Evolutionary conservation across 2,113 vertebrate genomes (phyloP).

Genomic region (Nothoprocta perdicaria): DNA sequence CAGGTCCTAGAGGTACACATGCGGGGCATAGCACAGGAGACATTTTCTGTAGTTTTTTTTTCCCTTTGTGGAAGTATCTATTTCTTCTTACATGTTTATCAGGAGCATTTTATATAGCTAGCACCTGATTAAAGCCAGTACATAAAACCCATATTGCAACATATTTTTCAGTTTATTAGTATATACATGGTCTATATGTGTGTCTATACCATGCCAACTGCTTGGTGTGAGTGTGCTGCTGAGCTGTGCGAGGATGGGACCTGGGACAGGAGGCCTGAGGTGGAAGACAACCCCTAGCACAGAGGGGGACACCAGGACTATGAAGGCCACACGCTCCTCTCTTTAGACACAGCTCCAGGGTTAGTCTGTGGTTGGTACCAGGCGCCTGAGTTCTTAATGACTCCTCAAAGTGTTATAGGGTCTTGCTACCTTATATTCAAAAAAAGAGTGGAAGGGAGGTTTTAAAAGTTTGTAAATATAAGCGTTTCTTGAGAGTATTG

Average conservation of each 20-base stretch:
- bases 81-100: neutral
- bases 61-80: neutral
- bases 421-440: neutral
- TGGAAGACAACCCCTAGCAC: neutral
- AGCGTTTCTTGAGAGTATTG: neutral
- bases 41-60: neutral
- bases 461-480: neutral
- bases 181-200: too few relatives aligned
- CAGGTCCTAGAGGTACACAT: neutral
- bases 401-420: neutral
- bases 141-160: too few relatives aligned
- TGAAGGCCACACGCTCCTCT: neutral
- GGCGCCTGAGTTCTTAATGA: neutral
- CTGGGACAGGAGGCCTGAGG: neutral
- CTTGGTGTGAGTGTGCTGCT: neutral
- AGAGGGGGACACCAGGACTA: neutral
- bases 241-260: neutral
- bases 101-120: neutral
- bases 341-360: neutral
- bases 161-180: accelerated
- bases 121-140: neutral
- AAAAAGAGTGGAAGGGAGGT: neutral
- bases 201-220: accelerated
- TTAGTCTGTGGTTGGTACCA: neutral
- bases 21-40: neutral